These are phyloP conservation scores for Eubucco bourcierii DNA, from an alignment of 2,113 vertebrate species.

Conservation along the genomic window DNA sequence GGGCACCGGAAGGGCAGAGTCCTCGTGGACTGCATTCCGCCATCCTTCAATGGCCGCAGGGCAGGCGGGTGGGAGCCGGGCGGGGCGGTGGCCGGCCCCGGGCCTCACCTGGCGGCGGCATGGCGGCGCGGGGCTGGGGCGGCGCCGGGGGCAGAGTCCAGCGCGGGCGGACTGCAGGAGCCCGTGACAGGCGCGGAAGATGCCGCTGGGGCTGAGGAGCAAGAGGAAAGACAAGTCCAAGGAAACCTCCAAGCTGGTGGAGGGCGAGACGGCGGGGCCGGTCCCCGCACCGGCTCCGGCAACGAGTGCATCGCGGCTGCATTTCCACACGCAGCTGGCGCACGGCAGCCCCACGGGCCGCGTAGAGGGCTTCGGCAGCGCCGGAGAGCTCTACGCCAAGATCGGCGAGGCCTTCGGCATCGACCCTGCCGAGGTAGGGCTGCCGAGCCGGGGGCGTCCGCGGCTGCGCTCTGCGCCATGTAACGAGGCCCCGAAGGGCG, in stretches of 20 bases:
- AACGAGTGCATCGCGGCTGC: constrained; percentile 73
- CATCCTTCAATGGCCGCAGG: background rate
- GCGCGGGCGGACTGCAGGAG: background rate
- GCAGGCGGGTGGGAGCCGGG: background rate
- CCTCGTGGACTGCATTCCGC: background rate
- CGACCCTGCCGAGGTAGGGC: constrained; percentile 81
- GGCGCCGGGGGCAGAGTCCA: constrained; percentile 16
- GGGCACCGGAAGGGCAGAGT: background rate
- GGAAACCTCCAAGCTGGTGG: constrained; percentile 81
- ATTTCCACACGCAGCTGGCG: constrained; percentile 91
- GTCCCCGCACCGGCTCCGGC: constrained; percentile 66
- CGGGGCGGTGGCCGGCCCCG: background rate
- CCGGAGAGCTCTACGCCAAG: constrained; percentile 85
- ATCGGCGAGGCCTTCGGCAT: constrained; percentile 85
- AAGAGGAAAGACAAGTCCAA: constrained; percentile 82
- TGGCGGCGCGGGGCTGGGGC: background rate
- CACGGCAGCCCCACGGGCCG: constrained; percentile 90
- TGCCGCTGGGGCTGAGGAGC: constrained; percentile 84
- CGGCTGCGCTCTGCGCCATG: background rate
- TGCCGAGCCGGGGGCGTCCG: background rate
- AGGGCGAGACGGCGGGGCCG: constrained; percentile 72
- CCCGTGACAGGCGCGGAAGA: constrained; percentile 40
- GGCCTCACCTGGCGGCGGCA: background rate
- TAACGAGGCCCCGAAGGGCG: background rate
- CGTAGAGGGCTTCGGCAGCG: constrained; percentile 87